These are phyloP conservation scores for Phodopus roborovskii DNA, from an alignment of 2,113 vertebrate species.

Conservation along the genomic window DNA sequence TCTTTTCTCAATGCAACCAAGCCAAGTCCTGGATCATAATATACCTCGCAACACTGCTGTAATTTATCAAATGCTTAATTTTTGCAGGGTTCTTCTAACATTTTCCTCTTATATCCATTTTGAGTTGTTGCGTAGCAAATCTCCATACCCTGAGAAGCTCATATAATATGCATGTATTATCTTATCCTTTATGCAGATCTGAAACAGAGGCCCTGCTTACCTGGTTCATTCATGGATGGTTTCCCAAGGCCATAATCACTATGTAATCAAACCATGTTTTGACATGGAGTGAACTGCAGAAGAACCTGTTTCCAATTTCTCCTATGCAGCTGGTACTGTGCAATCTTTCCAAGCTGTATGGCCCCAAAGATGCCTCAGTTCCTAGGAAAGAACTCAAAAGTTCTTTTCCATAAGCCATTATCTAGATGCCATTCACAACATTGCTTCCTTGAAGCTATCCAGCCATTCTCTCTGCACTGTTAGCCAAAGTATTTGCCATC, in stretches of 20 bases:
- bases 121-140: neutral
- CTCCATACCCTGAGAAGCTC: neutral
- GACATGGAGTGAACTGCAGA: neutral
- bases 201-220: neutral
- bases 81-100: neutral
- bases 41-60: neutral
- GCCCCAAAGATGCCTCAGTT: neutral
- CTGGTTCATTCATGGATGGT: neutral
- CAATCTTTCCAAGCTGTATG: neutral
- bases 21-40: neutral
- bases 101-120: neutral
- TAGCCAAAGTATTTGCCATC: neutral
- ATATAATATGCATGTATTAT: neutral
- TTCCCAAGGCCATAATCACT: neutral
- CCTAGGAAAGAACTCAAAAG: neutral
- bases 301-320: neutral
- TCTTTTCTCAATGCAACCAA: neutral
- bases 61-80: neutral
- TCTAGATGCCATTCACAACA: neutral
- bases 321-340: neutral
- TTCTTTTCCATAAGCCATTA: neutral
- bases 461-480: neutral
- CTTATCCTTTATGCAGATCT: neutral
- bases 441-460: neutral
- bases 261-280: neutral